Evolutionary conservation across 2,113 vertebrate species (phyloP), one percentile per base, ranked within the genome.

Genomic region (Ranitomeya variabilis): DNA sequence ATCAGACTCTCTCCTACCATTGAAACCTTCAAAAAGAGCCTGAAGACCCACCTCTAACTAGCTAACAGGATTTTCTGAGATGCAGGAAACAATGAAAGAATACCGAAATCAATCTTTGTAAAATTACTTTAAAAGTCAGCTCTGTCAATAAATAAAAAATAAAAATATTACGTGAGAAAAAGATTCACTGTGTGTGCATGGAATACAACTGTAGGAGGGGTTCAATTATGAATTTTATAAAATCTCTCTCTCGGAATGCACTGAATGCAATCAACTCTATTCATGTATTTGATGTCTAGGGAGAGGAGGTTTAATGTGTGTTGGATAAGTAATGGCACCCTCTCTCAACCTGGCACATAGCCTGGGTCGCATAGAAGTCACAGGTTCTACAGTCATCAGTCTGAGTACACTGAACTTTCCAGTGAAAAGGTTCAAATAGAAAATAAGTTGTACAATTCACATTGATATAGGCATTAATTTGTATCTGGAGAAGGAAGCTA

Each of bases 231-330:
- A 57, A 19, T 37, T 77, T 7, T 9, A 6, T 90, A 52, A 85
- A 74, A 79, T 37, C 59, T 90, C 80, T 77, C 19, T 11, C 21
- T 45, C 37, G 1, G 37, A 45, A 45, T 45, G 37, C 37, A 45
- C 37, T 89, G 2, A 85, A 80, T 62, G 57, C 64, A 85, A 16
- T 69, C 81, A 90, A 10, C 14, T 57, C 84, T 90, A 85, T 87
- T 55, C 6, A 87, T 88, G 89, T 89, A 23, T 45, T 89, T 87
- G 0, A 19, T 90, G 90, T 84, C 76, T 86, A 88, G 69, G 80
- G 18, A 86, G 51, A 91, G 87, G 55, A 85, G 11, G 2, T 62
- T 80, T 90, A 21, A 71, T 85, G 64, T 52, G 71, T 87, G 86
- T 16, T 31, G 21, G 31, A 52, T 67, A 23, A 82, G 18, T 89